These are phyloP conservation scores for Prochilodus magdalenae DNA, from an alignment of 2,113 vertebrate genomes.

Conservation along the genomic window DNA sequence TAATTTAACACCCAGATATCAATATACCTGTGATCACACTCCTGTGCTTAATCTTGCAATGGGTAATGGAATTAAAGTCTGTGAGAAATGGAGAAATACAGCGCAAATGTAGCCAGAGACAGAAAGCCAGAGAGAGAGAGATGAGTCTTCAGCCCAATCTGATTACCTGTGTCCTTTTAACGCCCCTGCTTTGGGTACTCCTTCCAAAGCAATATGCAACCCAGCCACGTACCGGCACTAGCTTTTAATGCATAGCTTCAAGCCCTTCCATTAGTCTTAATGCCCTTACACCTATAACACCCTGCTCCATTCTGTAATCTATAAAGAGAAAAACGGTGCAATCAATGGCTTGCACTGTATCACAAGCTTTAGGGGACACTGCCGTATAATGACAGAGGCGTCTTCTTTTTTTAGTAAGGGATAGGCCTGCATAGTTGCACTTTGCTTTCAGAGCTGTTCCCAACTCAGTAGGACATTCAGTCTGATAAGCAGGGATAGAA, in stretches of 20 bases:
- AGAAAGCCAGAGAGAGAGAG: neutral
- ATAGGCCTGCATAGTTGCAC: neutral
- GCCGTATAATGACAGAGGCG: slow-evolving; percentile 22
- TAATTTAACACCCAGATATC: neutral
- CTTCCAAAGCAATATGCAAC: slow-evolving; percentile 36
- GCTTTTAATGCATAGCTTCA: slow-evolving; percentile 51
- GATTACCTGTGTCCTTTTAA: slow-evolving; percentile 44
- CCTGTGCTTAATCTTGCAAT: neutral
- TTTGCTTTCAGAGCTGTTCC: neutral
- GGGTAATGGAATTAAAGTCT: neutral
- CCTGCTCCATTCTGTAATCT: slow-evolving; percentile 46
- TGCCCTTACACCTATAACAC: slow-evolving; percentile 42
- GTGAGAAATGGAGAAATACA: neutral
- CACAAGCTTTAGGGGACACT: slow-evolving; percentile 1
- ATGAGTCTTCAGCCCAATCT: slow-evolving; percentile 26
- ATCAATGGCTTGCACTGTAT: slow-evolving; percentile 23
- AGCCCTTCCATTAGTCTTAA: slow-evolving; percentile 48
- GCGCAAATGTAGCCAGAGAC: neutral
- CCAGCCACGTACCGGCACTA: slow-evolving; percentile 7
- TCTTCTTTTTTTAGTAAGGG: neutral
- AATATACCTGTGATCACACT: neutral
- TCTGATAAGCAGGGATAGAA: neutral
- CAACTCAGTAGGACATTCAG: neutral
- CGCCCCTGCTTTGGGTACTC: slow-evolving; percentile 29
- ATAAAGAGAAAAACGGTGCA: slow-evolving; percentile 40